A percentile compares a stretch with the other conserved stretches of the same genome.
phyloP scores from a whole-genome alignment of 35 echinoderm and acorn worm species.

The Nesometra sesokonis region DNA sequence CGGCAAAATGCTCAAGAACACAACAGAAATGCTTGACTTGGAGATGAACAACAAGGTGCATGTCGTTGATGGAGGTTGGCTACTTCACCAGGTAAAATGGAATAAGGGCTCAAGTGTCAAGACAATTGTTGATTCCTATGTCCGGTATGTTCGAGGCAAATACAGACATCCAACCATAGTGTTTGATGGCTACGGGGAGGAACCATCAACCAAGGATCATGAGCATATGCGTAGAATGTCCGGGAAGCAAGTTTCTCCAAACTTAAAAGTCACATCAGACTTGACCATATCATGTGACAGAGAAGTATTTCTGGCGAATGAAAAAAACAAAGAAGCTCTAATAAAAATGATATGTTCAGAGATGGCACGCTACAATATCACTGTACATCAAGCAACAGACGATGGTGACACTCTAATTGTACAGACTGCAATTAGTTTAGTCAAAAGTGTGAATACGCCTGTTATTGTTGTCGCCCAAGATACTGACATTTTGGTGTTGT shows the following conservation, averaged over 20 bases:
- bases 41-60: slow-evolving; percentile 14
- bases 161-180: slow-evolving; percentile 29
- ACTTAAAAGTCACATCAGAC: slow-evolving; percentile 27
- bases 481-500: slow-evolving; percentile 53
- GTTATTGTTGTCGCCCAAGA: slow-evolving; percentile 46
- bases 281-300: slow-evolving; percentile 51
- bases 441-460: slow-evolving; percentile 1
- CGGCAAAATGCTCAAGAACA: slow-evolving; percentile 17
- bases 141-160: slow-evolving; percentile 35
- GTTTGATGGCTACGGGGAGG: slow-evolving; percentile 44
- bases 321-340: slow-evolving; percentile 45
- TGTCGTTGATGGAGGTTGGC: slow-evolving; percentile 54
- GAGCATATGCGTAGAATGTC: slow-evolving; percentile 23
- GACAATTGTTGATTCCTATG: slow-evolving; percentile 36
- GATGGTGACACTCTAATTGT: slow-evolving; percentile 60
- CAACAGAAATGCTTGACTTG: slow-evolving; percentile 5
- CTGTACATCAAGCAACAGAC: slow-evolving; percentile 55
- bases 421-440: slow-evolving; percentile 43
- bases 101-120: slow-evolving; percentile 28
- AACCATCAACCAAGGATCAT: slow-evolving; percentile 46
- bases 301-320: slow-evolving; percentile 54
- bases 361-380: slow-evolving; percentile 21
- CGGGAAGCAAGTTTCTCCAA: slow-evolving; percentile 41
- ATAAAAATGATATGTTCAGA: slow-evolving; percentile 27
- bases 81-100: slow-evolving; percentile 60